Conservation (phyloP, 1,140 invertebrate species). For the Caenorhabditis latens region DNA sequence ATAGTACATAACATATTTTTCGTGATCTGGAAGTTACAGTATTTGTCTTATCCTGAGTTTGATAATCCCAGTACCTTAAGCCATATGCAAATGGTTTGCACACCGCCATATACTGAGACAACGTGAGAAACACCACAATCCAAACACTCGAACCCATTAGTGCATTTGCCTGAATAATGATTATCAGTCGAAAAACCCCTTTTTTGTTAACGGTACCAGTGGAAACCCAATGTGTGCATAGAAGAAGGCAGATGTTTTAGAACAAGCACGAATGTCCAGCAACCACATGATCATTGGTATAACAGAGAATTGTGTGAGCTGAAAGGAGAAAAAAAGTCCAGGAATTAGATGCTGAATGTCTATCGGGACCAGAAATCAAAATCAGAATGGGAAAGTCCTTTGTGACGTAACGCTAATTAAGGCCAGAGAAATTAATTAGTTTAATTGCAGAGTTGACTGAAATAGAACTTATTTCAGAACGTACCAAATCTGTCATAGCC, state of each 20-base stretch:
- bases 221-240: constrained; percentile 77
- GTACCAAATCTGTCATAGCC: constrained; percentile 76
- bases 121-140: constrained; percentile 77
- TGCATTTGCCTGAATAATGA: constrained; percentile 73
- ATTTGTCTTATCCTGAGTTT: neutral
- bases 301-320: constrained; percentile 77
- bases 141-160: constrained; percentile 76
- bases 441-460: no score
- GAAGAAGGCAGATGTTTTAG: constrained; percentile 72
- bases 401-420: no score
- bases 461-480: neutral
- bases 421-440: no score
- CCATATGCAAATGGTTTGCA: constrained; percentile 68
- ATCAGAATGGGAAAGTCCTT: neutral
- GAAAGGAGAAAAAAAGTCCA: constrained; percentile 42
- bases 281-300: constrained; percentile 77
- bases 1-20: constrained; percentile 68
- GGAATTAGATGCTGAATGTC: neutral
- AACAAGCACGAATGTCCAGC: constrained; percentile 74
- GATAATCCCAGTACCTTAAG: constrained; percentile 24
- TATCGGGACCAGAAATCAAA: neutral
- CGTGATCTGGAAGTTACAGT: constrained; percentile 57
- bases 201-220: constrained; percentile 63
- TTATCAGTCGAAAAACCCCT: neutral
- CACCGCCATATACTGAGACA: constrained; percentile 77